phyloP scores from a whole-genome alignment of 2,113 vertebrate genomes.

The Deroptyus accipitrinus region DNA sequence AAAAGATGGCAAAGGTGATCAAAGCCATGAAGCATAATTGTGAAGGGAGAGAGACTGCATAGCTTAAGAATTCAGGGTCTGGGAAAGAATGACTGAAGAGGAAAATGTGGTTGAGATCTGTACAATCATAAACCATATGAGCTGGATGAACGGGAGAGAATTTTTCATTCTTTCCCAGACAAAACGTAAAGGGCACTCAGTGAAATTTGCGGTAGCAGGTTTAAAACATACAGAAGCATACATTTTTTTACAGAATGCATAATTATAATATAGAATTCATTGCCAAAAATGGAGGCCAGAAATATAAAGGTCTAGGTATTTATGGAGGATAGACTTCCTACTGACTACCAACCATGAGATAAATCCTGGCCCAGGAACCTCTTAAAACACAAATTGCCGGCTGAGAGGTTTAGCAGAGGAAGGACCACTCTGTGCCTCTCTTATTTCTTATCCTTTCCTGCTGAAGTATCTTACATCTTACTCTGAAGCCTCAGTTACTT shows the following conservation, averaged over 20 bases:
- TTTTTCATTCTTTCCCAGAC: constrained; percentile 8
- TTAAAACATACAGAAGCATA: neutral
- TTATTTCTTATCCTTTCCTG: neutral
- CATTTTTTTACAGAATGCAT: neutral
- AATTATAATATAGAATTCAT: neutral
- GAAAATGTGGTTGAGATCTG: neutral
- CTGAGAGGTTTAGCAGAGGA: neutral
- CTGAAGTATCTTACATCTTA: neutral
- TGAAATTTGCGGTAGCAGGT: neutral
- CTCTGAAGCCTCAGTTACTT: neutral
- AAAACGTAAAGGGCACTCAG: neutral
- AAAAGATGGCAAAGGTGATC: neutral
- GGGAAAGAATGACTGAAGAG: neutral
- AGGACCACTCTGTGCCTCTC: neutral
- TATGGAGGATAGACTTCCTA: neutral
- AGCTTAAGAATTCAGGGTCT: neutral
- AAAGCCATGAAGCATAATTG: neutral
- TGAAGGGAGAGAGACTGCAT: neutral
- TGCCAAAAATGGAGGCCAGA: neutral
- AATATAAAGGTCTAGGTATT: neutral
- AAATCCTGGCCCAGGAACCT: neutral
- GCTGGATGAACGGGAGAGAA: neutral
- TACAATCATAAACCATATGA: neutral
- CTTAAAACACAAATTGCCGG: neutral
- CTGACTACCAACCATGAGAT: neutral